Base-by-base conservation (phyloP, 2,888 invertebrate species). In the Agapostemon virescens region DNA sequence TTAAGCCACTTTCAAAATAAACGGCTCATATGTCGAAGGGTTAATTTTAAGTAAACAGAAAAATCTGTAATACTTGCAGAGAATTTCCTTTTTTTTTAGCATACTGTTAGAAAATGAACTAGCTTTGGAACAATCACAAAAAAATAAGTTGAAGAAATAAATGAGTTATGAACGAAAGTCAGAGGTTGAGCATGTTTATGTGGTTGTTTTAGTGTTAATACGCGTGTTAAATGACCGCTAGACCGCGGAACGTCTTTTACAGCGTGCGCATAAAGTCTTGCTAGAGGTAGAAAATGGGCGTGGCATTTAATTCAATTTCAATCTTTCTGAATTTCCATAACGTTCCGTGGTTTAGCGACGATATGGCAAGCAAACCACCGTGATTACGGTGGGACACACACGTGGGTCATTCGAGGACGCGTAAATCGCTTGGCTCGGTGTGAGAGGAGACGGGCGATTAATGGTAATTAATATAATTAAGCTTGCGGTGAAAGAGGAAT, bases 381-480 rank as follows among this genome's bases (percentile, higher is more conserved):
- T 33, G 66, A 74, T 69, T 40, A 71, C 63, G 68, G 73, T 26
- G 30, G 61, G 11, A 69, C 63, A 64, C 15, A 58, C 23, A 58
- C 66, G 58, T 40, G 30, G 42, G 13, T 15, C 20, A 64, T n/a
- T 9, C 15, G 52, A 42, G 40, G 11, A 49, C 20, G 61, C 68
- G 68, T 15, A 71, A 40, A 70, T 70, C 70, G 42, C 36, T 63
- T 36, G 36, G 63, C 58, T 74, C 71, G 20, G 63, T 55, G 58
- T 45, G 40, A 77, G 69, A 71, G 52, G 40, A 52, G 67, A 30
- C 15, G 67, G 64, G 63, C 77, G 26, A 82, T 84, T 86, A 86
- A 83, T 85, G 69, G 55, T 77, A 81, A 87, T 88, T 86, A 88
- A 87, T 86, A 82, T 61, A 88, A 80, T 80, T 73, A 80, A 80